Conservation (phyloP, 2,113 vertebrate species). For the Bubo blakistoni region DNA sequence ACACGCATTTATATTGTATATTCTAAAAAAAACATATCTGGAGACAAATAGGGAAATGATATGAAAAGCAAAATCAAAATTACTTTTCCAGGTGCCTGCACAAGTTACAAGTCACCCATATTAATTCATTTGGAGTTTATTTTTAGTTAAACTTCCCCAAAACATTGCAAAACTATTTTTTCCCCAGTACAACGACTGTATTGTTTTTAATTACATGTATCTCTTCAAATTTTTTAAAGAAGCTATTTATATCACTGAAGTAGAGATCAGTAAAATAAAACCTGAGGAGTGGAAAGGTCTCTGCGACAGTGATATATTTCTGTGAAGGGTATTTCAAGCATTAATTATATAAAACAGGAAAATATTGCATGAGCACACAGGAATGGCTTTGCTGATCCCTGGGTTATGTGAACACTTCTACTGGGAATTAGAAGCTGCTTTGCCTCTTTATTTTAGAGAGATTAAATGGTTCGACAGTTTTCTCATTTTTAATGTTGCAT, state of each 20-base stretch:
- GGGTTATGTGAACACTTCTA: not conserved
- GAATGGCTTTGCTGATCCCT: not conserved
- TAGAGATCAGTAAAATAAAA: not conserved
- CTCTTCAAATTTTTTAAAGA: not conserved
- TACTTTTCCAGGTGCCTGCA: not conserved
- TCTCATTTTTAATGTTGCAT: conserved; percentile 27
- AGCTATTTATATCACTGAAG: not conserved
- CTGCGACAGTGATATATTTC: not conserved
- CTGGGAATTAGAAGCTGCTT: conserved; percentile 28
- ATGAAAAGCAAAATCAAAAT: not conserved
- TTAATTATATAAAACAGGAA: not conserved
- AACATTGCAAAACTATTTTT: not conserved
- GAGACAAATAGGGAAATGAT: not conserved
- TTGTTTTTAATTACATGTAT: not conserved
- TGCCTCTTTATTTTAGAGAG: conserved; percentile 24
- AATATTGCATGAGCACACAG: not conserved
- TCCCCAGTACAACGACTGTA: not conserved
- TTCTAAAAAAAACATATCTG: not conserved
- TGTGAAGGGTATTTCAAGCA: not conserved
- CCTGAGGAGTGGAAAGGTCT: not conserved
- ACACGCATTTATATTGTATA: not conserved
- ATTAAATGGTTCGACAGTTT: conserved; percentile 8
- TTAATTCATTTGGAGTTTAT: not conserved
- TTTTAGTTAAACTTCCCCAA: not conserved
- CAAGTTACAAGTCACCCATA: not conserved